Conservation (phyloP, 2,113 vertebrate genomes). For the Chaetura pelagica region DNA sequence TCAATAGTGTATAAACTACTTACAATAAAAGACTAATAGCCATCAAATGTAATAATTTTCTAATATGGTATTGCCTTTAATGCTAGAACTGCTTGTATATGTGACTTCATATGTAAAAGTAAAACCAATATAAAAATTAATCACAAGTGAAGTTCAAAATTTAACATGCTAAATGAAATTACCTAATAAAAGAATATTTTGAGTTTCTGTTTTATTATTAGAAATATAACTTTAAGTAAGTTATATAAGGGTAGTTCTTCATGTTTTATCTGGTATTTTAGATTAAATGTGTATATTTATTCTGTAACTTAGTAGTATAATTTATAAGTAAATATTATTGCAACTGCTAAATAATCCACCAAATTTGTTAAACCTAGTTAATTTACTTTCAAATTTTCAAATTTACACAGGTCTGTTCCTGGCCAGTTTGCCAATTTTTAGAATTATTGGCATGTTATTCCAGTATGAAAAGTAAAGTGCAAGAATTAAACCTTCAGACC, state of each 20-base stretch:
- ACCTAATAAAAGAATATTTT: neutral
- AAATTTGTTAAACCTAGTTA: neutral
- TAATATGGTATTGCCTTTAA: constrained; percentile 26
- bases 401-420: neutral
- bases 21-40: constrained; percentile 20
- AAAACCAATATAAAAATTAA: constrained; percentile 44
- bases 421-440: neutral
- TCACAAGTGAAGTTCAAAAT: neutral
- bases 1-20: constrained; percentile 34
- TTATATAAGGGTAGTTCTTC: neutral
- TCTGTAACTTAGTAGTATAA: neutral
- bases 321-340: neutral
- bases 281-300: neutral
- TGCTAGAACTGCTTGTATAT: constrained; percentile 28
- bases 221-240: neutral
- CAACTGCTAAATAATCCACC: neutral
- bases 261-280: neutral
- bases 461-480: neutral
- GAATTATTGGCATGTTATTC: neutral
- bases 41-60: constrained; percentile 25
- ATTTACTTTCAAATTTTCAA: neutral
- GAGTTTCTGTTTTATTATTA: constrained; percentile 32
- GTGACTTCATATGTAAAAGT: constrained; percentile 29
- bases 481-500: constrained; percentile 6
- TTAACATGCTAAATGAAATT: constrained; percentile 27